Evolutionary conservation across 2,797 vertebrate species (phyloP), one percentile per base, ranked within the genome.

Genomic region (Todus mexicanus): DNA sequence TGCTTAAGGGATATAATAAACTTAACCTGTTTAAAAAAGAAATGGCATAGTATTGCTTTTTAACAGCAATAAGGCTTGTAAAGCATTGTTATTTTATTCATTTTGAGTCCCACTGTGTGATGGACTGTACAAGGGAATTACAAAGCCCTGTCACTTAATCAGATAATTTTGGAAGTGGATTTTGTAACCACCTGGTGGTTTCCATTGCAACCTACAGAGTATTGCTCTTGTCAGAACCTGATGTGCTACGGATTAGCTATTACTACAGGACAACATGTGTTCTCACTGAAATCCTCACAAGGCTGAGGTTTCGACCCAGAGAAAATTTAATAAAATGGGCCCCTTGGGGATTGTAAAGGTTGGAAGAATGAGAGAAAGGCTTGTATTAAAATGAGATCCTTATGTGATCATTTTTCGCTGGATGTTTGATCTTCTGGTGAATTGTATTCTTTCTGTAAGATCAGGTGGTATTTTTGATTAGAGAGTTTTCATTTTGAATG

Each of bases 141-240:
- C 17, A 92, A 90, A 87, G 57, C 68, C 33, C 12, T 84, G 74
- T 79, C 71, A 84, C 86, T 93, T 95, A 78, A 95, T 95, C 92
- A 89, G 90, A 60, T 82, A 45, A 81, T 88, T 95, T 87, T 94
- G 84, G 66, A 93, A 87, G 82, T 92, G 79, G 94, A 94, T 96
- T 95, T 93, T 92, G 82, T 91, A 91, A 89, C 84, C 89, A 70
- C 95, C 87, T 93, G 90, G 65, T 84, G 84, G 77, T 87, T 96
- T 87, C 78, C 61, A 43, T 77, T 90, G 75, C 86, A 89, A 23
- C 57, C 86, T 77, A 29, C 68, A 68, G 93, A 86, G 92, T 66
- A 7, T 42, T 80, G 86, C 84, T 92, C 75, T 35, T 85, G 87
- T 87, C 84, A 75, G 77, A 92, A 6, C 38, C 75, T 1, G 5